Evolutionary conservation across 2,888 invertebrate genomes (phyloP).

Genomic region (Limnephilus marmoratus): DNA sequence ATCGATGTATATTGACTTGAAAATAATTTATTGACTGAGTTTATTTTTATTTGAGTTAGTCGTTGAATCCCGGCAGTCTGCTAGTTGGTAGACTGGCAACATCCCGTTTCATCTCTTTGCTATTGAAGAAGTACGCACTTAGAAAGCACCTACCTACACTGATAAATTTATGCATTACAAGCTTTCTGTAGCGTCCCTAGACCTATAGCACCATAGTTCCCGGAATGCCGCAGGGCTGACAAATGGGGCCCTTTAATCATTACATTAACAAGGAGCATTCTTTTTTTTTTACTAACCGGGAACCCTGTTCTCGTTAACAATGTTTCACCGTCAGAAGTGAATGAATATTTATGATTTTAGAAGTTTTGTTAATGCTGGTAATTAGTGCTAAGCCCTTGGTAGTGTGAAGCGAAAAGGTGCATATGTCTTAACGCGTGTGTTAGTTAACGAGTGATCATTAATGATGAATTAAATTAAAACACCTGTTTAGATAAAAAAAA

Average conservation of each 20-base stretch:
- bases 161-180: conserved; percentile 45
- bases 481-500: neutral
- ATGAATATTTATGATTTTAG: neutral
- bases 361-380: neutral
- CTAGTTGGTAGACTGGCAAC: neutral
- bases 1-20: neutral
- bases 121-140: neutral
- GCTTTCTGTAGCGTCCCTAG: conserved; percentile 30
- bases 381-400: neutral
- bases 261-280: neutral
- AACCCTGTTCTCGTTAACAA: neutral
- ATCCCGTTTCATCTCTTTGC: neutral
- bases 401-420: neutral
- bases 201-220: neutral
- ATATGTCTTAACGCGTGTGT: neutral
- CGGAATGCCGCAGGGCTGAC: conserved; percentile 34
- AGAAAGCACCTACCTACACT: conserved; percentile 7
- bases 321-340: neutral
- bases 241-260: conserved; percentile 39
- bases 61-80: neutral
- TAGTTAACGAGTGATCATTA: neutral
- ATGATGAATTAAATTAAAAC: neutral
- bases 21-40: neutral
- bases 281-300: neutral
- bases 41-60: neutral